A percentile compares a stretch with the other conserved stretches of the same genome.
Evolutionary conservation across 2,888 invertebrate species (phyloP).

Genomic region (Terebella lapidaria): DNA sequence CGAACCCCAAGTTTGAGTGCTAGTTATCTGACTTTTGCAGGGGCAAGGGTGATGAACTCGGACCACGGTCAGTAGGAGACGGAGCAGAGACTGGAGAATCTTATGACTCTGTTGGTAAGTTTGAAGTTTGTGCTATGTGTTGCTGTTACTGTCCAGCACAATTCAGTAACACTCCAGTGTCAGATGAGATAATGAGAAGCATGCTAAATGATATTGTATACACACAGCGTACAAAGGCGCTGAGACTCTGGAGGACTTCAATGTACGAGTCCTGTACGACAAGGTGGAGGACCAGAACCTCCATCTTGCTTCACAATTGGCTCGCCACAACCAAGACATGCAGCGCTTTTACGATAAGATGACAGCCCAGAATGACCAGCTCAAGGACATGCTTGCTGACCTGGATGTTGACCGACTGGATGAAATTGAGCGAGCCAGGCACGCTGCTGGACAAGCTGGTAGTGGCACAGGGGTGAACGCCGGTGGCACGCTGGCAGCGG

Average conservation of each 20-base stretch:
- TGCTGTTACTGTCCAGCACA: no score
- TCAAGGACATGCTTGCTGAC: slow-evolving; percentile 30
- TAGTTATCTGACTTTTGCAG: no score
- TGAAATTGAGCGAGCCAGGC: slow-evolving; percentile 31
- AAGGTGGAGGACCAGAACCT: slow-evolving; percentile 51
- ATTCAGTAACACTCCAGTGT: no score
- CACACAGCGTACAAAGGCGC: slow-evolving; percentile 23
- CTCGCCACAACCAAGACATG: slow-evolving; percentile 44
- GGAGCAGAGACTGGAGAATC: slow-evolving; percentile 31
- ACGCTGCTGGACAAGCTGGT: no score
- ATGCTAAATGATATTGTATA: no score
- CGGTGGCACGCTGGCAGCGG: no score
- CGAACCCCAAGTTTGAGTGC: no score
- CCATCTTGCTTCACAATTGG: slow-evolving; percentile 47
- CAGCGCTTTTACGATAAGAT: slow-evolving; percentile 36
- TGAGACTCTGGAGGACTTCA: slow-evolving; percentile 44
- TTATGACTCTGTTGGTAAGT: slow-evolving; percentile 3
- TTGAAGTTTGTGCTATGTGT: no score
- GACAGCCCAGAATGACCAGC: slow-evolving; percentile 9
- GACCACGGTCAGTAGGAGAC: slow-evolving; percentile 33
- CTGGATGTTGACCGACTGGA: slow-evolving; percentile 40
- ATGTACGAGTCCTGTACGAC: slow-evolving; percentile 46
- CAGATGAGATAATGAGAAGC: no score
- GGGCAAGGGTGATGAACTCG: slow-evolving; percentile 13
- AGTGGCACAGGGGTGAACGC: slow-evolving; percentile 1